These are phyloP conservation scores for Anarrhichthys ocellatus DNA, from an alignment of 2,113 vertebrate genomes.

Conservation along the genomic window DNA sequence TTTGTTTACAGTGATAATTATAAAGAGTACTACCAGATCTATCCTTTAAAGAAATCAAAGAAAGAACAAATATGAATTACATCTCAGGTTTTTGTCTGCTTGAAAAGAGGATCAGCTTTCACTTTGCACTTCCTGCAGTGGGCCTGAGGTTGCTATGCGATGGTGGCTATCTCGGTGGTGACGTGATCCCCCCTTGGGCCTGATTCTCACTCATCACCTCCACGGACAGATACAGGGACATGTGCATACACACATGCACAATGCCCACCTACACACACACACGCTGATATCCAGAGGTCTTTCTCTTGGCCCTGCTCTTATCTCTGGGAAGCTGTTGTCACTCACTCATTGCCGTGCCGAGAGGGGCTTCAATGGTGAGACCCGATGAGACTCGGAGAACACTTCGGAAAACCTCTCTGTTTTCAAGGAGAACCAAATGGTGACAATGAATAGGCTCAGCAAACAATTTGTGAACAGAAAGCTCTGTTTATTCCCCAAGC, in stretches of 20 bases:
- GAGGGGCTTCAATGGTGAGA: slow-evolving; percentile 63
- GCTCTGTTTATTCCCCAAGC: slow-evolving; percentile 38
- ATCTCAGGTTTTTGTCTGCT: slow-evolving; percentile 46
- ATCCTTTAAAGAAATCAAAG: slow-evolving; percentile 21
- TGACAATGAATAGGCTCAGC: slow-evolving; percentile 68
- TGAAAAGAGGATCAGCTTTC: slow-evolving; percentile 77
- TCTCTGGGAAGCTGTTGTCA: slow-evolving; percentile 79
- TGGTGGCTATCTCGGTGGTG: slow-evolving; percentile 73
- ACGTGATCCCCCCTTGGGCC: slow-evolving; percentile 70
- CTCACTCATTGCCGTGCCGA: slow-evolving; percentile 80
- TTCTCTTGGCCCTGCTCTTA: slow-evolving; percentile 69
- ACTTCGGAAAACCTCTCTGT: slow-evolving; percentile 60
- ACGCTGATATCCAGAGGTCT: slow-evolving; percentile 58
- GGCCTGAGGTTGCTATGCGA: slow-evolving; percentile 78
- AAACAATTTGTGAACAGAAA: slow-evolving; percentile 51
- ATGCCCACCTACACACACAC: slow-evolving; percentile 24
- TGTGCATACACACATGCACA: slow-evolving; percentile 22
- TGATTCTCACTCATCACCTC: slow-evolving; percentile 78
- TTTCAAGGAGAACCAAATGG: slow-evolving; percentile 75
- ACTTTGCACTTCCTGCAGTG: slow-evolving; percentile 66
- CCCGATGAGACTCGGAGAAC: slow-evolving; percentile 66
- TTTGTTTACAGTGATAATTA: slow-evolving; percentile 12
- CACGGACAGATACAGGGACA: slow-evolving; percentile 55
- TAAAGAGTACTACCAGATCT: background rate
- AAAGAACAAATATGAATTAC: slow-evolving; percentile 20